These are phyloP conservation scores for Montipora cactus DNA, from an alignment of 64 coral and sea anemone species.

Conservation along the genomic window DNA sequence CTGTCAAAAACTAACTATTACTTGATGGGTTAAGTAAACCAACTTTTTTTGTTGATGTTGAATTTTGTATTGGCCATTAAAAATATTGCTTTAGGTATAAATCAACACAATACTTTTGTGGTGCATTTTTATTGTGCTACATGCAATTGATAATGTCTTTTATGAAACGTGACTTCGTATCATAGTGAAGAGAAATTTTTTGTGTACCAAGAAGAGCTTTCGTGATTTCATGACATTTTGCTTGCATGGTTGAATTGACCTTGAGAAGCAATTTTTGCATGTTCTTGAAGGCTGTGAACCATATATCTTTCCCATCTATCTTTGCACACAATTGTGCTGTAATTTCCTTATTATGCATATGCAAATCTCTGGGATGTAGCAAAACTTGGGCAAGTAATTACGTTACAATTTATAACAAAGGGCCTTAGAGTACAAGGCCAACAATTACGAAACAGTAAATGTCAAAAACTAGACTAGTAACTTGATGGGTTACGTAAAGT, in stretches of 20 bases:
- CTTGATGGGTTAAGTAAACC: no score
- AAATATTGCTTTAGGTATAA: no score
- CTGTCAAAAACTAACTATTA: not conserved
- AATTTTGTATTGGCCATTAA: no score
- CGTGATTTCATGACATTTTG: conserved; percentile 32
- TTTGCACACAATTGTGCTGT: conserved; percentile 34
- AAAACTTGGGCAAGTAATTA: not conserved
- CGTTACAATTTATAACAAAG: not conserved
- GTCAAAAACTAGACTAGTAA: no score
- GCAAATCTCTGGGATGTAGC: not conserved
- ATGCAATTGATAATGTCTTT: not conserved
- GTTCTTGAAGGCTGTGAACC: conserved; percentile 57
- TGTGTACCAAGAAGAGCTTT: conserved; percentile 48
- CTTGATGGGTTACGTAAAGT: no score
- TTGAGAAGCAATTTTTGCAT: conserved; percentile 21
- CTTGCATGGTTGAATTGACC: not conserved
- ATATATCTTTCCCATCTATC: not conserved
- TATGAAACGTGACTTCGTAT: not conserved
- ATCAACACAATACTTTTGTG: not conserved
- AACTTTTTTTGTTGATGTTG: no score
- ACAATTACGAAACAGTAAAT: not conserved
- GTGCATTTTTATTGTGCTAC: not conserved
- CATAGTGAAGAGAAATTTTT: conserved; percentile 30
- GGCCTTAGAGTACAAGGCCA: not conserved
- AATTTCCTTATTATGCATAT: not conserved